These are phyloP conservation scores for Lysiphlebus fabarum DNA, from an alignment of 1,140 invertebrate species.

Conservation along the genomic window DNA sequence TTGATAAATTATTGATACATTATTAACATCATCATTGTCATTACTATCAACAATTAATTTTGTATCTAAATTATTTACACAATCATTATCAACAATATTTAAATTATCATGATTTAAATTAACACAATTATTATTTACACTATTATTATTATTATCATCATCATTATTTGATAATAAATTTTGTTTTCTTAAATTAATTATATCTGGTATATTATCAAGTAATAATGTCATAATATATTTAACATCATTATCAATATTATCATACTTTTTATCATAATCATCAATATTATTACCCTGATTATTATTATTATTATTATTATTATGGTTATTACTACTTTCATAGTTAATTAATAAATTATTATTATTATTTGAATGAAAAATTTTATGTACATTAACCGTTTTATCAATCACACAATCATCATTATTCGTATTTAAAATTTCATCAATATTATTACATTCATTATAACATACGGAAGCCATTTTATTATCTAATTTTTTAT, in stretches of 20 bases:
- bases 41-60: background rate
- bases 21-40: background rate
- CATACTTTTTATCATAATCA: background rate
- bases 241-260: background rate
- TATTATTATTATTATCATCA: conserved; percentile 14
- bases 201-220: background rate
- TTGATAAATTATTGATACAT: conserved; percentile 24
- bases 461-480: conserved; percentile 24
- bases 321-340: background rate
- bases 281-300: background rate
- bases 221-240: background rate
- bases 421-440: conserved; percentile 26
- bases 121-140: conserved; percentile 6
- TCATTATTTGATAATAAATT: conserved; percentile 21
- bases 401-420: conserved; percentile 17
- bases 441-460: conserved; percentile 32
- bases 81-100: background rate
- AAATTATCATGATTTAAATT: conserved; percentile 8
- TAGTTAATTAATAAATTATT: conserved; percentile 4
- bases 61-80: background rate
- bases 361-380: conserved; percentile 1
- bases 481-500: conserved; percentile 34
- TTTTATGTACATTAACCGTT: conserved; percentile 24
- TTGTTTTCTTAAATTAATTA: background rate
- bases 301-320: conserved; percentile 2